A percentile compares a stretch with the other conserved stretches of the same genome.
phyloP scores from a whole-genome alignment of 1,140 invertebrate species.

The Aphaenogaster ashmeadi region DNA sequence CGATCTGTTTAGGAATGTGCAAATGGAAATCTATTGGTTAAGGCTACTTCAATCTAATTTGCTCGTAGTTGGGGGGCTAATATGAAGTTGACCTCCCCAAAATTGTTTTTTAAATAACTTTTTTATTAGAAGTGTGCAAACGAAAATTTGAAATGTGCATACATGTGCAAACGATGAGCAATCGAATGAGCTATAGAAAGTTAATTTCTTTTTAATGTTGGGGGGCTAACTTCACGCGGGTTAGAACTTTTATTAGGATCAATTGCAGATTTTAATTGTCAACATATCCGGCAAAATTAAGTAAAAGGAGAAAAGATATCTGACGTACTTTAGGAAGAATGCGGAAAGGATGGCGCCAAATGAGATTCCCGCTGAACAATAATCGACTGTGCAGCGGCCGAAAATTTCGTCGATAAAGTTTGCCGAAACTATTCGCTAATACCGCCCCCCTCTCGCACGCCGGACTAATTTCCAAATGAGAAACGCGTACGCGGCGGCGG shows the following conservation, averaged over 20 bases:
- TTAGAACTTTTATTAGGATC: not conserved
- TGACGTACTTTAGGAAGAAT: not conserved
- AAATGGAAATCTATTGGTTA: too few species aligned
- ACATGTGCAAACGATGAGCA: too few species aligned
- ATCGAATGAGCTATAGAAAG: too few species aligned
- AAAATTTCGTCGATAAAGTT: constrained; percentile 43
- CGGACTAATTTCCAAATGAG: constrained; percentile 49
- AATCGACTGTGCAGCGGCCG: not conserved
- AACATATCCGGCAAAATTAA: not conserved
- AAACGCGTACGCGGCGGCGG: constrained; percentile 12
- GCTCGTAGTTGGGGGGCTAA: too few species aligned
- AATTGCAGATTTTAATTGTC: not conserved
- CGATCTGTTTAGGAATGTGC: too few species aligned
- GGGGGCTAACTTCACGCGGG: too few species aligned
- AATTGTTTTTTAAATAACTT: too few species aligned
- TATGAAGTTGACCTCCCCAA: too few species aligned
- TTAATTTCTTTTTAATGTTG: too few species aligned
- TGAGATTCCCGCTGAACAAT: constrained; percentile 11
- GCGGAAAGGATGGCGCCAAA: not conserved
- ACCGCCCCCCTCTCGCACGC: not conserved
- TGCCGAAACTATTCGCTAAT: constrained; percentile 32
- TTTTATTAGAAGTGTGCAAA: too few species aligned
- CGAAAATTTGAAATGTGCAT: too few species aligned
- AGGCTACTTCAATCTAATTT: too few species aligned
- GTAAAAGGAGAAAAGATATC: not conserved